Conservation (phyloP, 2,888 invertebrate species). For the Anodontia alba region DNA sequence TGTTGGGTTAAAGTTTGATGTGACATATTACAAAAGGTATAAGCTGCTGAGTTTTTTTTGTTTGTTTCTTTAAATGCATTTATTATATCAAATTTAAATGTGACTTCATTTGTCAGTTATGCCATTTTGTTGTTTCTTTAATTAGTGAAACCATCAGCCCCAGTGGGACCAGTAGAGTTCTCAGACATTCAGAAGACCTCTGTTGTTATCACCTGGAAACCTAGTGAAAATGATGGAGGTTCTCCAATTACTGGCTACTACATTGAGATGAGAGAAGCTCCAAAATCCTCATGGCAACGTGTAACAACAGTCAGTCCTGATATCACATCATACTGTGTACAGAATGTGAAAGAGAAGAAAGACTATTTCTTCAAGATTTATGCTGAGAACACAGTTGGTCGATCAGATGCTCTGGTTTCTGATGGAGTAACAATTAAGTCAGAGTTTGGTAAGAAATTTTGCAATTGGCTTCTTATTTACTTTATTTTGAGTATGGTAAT, state of each 20-base stretch:
- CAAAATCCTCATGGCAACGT: slow-evolving; percentile 88
- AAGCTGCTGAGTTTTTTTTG: too few species aligned
- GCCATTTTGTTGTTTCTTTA: too few species aligned
- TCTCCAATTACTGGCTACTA: slow-evolving; percentile 87
- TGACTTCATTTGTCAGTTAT: too few species aligned
- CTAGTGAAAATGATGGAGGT: slow-evolving; percentile 94
- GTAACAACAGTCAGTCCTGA: slow-evolving; percentile 93
- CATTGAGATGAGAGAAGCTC: slow-evolving; percentile 80
- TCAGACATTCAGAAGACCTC: slow-evolving; percentile 77
- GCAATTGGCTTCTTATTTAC: not conserved
- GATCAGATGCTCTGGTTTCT: slow-evolving; percentile 76
- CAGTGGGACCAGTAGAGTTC: slow-evolving; percentile 79
- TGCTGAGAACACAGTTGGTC: slow-evolving; percentile 82
- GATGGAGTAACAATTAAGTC: slow-evolving; percentile 77
- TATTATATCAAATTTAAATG: too few species aligned
- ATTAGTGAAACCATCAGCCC: slow-evolving; percentile 73
- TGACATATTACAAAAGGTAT: too few species aligned
- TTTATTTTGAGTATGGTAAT: too few species aligned
- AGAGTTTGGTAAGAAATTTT: slow-evolving; percentile 79
- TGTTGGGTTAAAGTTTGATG: too few species aligned
- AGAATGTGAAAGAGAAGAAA: slow-evolving; percentile 85
- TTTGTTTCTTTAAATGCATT: too few species aligned
- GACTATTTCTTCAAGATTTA: slow-evolving; percentile 83
- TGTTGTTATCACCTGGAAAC: slow-evolving; percentile 86
- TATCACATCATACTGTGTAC: slow-evolving; percentile 78